Base-by-base conservation (phyloP, 2,888 invertebrate species). In the Drosophila recens region DNA sequence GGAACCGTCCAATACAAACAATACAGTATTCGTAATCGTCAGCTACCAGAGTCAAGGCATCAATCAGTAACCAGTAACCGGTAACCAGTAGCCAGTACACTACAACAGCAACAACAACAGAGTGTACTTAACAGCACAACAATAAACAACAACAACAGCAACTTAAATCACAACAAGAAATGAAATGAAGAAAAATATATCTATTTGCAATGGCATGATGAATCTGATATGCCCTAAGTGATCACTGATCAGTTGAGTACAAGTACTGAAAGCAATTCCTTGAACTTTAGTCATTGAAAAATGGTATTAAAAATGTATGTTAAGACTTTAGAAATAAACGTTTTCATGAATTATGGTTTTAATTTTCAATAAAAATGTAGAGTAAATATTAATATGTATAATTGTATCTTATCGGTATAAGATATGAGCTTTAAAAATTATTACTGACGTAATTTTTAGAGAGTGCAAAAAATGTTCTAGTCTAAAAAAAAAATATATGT, bases 1-100 rank as follows among this genome's bases (percentile, higher is more conserved):
- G 40, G 9, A 13, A n/a, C 67, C 65, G 67, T 58, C 65, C 69
- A 88, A 71, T 77, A 71, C 78, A 82, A 88, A 89, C 79, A 84
- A 45, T 75, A 89, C 79, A 84, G 45, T 75, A 73, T 64, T 73
- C 75, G 67, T 79, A 73, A 75, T 78, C 66, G 61, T 68, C 61
- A 61, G 54, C 63, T 61, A 46, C 36, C 65, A 17, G 63, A 75
- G 71, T 65, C 64, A 75, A 71, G 67, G 82, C 75, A 52, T 70
- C 79, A 79, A 77, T 61, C 81, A 73, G 51, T 67, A 64, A 69
- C 69, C 23, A 59, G 51, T 69, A 64, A 69, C 69, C 23, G 56
- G 51, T 69, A 64, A 69, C 69, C 17, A 57, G 79, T 75, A 75
- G 76, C 67, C 23, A 69, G 33, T 48, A 67, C 59, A 64, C 58